Base-by-base conservation (phyloP, 2,113 vertebrate species). In the Pao palembangensis region DNA sequence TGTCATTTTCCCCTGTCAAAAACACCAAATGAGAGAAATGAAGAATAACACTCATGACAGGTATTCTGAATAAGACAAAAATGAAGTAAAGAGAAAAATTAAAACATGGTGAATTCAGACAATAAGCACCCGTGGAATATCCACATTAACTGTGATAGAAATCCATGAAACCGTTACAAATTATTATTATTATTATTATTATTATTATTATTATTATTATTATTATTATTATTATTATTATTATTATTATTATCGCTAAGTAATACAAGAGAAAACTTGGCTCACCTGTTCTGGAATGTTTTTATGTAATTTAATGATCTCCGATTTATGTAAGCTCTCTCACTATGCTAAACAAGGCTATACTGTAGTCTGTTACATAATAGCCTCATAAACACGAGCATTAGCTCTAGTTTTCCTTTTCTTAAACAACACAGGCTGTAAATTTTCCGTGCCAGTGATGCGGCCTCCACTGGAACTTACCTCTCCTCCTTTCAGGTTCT, bases 401-500 rank as follows among this genome's bases (percentile, higher is more conserved):
- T 49, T 38, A 43, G 34, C 21, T 43, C 1, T 10, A 11, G 13
- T 2, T 44, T 7, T 13, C 19, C 19, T 54, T 51, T 1, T 17
- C 41, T 3, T 21, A 19, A 23, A 23, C 51, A 59, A 41, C 28
- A 25, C 17, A 3, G 18, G 38, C 8, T 55, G 49, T 50, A 21
- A 55, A 64, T 50, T 50, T 50, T 55, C 69, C n/a, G 46, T 23
- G 21, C 63, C 49, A 12, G 38, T 13, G 38, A 63, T 58, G 8
- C 28, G 3, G 44, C 61, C 75, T 23, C 71, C 55, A 8, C 12
- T 19, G 56, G 61, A 69, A 79, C 88, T 59, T 90, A 92, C 91
- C 91, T 92, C 89, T 78, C 91, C 90, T 51, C 90, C 91, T 78
- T 95, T 96, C 92, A 99, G 92, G 87, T 99, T 96, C 88, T 95